These are phyloP conservation scores for Papilio glaucus DNA, from an alignment of 1,140 invertebrate species.

Conservation along the genomic window DNA sequence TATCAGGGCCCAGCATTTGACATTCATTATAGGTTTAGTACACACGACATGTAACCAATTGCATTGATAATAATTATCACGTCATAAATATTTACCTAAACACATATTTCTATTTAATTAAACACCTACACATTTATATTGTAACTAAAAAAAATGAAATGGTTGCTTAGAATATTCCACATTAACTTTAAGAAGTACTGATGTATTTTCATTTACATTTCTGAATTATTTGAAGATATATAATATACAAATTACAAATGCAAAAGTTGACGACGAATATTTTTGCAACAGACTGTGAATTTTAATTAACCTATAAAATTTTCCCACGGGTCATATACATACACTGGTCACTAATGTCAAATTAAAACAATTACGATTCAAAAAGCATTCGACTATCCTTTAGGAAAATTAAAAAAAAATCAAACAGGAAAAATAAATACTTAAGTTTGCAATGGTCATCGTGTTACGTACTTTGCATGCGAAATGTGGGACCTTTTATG, in stretches of 20 bases:
- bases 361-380: conserved; percentile 40
- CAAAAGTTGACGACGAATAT: not conserved
- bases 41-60: too few species aligned
- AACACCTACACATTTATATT: too few species aligned
- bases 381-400: conserved; percentile 40
- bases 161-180: too few species aligned
- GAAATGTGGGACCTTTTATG: conserved; percentile 56
- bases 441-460: conserved; percentile 53
- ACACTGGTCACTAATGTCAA: not conserved
- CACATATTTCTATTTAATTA: too few species aligned
- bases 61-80: too few species aligned
- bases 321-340: conserved; percentile 32
- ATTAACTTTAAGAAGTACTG: too few species aligned
- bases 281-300: conserved; percentile 23
- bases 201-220: too few species aligned
- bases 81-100: too few species aligned
- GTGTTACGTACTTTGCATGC: conserved; percentile 57
- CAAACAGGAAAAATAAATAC: conserved; percentile 54
- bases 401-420: conserved; percentile 46
- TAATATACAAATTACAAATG: not conserved
- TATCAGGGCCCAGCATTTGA: too few species aligned
- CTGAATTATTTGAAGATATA: too few species aligned
- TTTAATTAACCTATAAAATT: conserved; percentile 23
- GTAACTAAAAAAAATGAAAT: too few species aligned
- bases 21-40: too few species aligned